A percentile compares a stretch with the other conserved stretches of the same genome.
Evolutionary conservation across 2,113 vertebrate species (phyloP).

Genomic region (Aldabrachelys gigantea): DNA sequence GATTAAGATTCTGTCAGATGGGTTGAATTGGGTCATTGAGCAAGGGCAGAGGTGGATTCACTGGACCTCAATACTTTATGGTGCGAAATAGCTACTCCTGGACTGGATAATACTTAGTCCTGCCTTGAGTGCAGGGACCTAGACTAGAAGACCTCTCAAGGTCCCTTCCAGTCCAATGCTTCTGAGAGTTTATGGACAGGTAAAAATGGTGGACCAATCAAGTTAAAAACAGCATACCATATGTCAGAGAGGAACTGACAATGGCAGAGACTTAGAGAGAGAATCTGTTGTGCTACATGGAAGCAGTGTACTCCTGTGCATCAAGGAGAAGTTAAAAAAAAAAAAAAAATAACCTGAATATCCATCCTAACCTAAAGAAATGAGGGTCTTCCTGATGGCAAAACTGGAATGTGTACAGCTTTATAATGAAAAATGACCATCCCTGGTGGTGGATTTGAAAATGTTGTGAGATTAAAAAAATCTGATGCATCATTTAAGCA

Average conservation of each 20-base stretch:
- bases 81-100: background rate
- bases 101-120: background rate
- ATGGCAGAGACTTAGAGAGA: background rate
- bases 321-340: background rate
- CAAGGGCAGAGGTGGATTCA: background rate
- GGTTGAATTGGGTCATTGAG: background rate
- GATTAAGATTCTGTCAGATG: background rate
- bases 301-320: background rate
- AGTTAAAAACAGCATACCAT: background rate
- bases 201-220: background rate
- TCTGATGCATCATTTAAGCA: background rate
- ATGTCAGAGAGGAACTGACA: background rate
- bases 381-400: background rate
- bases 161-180: too few species aligned
- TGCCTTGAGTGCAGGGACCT: too few species aligned
- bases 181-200: too few species aligned
- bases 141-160: too few species aligned
- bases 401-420: background rate
- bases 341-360: background rate
- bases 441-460: background rate
- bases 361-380: background rate
- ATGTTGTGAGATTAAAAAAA: background rate
- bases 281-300: background rate
- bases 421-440: background rate
- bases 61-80: background rate